phyloP scores from a whole-genome alignment of 2,797 vertebrate species.

The Iguana delicatissima region DNA sequence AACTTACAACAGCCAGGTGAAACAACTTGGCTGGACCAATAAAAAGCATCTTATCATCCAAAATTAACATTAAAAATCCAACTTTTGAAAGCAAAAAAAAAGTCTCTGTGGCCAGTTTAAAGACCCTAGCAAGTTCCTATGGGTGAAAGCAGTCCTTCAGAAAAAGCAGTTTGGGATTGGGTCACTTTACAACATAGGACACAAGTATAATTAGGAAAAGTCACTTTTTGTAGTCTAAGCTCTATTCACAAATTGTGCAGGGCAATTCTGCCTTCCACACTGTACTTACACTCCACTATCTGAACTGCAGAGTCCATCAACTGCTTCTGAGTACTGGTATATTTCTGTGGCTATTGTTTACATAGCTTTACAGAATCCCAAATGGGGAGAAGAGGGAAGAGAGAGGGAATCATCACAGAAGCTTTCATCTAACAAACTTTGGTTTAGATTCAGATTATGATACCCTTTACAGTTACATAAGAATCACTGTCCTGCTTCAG shows the following conservation, averaged over 20 bases:
- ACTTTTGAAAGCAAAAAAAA: background rate
- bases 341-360: background rate
- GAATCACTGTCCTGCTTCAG: background rate
- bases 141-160: background rate
- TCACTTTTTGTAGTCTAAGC: too few relatives aligned
- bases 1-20: background rate
- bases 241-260: background rate
- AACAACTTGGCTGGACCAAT: background rate
- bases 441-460: background rate
- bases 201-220: too few relatives aligned
- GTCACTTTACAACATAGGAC: background rate
- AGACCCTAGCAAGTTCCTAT: background rate
- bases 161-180: background rate
- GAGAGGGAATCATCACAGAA: background rate
- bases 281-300: too few relatives aligned
- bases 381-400: accelerated
- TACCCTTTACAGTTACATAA: background rate
- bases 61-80: background rate
- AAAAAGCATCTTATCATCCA: background rate
- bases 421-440: background rate
- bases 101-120: background rate
- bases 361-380: background rate
- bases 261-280: background rate
- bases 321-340: background rate
- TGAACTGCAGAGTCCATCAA: background rate